Base-by-base conservation (phyloP, 2,888 invertebrate species). In the Pyrgus malvae region DNA sequence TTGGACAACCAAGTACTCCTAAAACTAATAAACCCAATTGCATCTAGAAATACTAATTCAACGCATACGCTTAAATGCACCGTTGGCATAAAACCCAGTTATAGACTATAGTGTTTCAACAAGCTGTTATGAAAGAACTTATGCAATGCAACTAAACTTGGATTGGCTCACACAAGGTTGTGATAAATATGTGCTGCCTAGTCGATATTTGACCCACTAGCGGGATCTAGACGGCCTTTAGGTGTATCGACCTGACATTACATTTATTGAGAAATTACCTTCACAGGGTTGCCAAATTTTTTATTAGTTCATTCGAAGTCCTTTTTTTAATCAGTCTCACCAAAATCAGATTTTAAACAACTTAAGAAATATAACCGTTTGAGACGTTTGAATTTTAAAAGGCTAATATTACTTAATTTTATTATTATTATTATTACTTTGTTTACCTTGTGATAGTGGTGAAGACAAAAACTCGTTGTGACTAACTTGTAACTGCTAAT, bases 121-220 rank as follows among this genome's bases (percentile, higher is more conserved):
- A 63, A 40, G 37, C 51, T 35, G 54, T 70, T 81, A 78, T 72
- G 78, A 72, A 83, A 81, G 48, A 42, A 12, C 41, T 55, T 80
- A 81, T 76, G 80, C 73, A 81, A 81, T 76, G 80, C 73, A 81
- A 81, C 70, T 66, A 67, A 61, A 63, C 62, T 68, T 66, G 72
- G 67, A 66, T 69, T 67, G 72, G 72, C 65, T 60, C 60, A 67
- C 55, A 61, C 70, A 76, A 77, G 72, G 74, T 72, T 69, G 69
- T 64, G 68, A 69, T 70, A 69, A 70, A 72, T 71, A 70, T 74
- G 69, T 72, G 73, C 76, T 62, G 59, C 61, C 62, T 68, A 72
- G 74, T 72, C 74, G 74, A 76, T 70, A 69, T 76, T 69, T 80
- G 83, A 84, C 84, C 85, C 66, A 83, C 72, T 82, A 78, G 74